Evolutionary conservation across 2,113 vertebrate genomes (phyloP), one percentile per base, ranked within the genome.

Genomic region (Nerophis lumbriciformis): DNA sequence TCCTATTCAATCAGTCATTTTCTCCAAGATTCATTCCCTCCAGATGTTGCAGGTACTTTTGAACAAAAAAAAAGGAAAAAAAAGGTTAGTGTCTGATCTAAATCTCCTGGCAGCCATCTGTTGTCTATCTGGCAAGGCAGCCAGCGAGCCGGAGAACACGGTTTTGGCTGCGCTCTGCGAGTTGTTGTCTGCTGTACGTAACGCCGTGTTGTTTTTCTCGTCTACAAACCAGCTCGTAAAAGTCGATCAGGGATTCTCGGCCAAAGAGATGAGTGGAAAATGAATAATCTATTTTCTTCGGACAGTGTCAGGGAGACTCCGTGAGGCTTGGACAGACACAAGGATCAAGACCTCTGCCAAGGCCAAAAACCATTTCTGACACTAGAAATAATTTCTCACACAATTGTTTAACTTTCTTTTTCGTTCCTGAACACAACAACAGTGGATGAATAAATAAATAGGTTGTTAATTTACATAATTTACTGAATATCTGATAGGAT

Each of bases 31-130:
- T 78, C 54, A 63, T 70, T 73, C 54, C 54, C 56, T 39, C 15
- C 54, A 48, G 52, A 61, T 66, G 58, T 13, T 48, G 50, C 61
- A 35, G 61, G 45, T 5, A 36, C 67, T 75, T 68, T 72, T 72
- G 65, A 51, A 67, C 38, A n/a, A 48, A 62, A 53, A 50, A 56
- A 59, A 66, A 47, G 12, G 11, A 15, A 69, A 50, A 28, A 74
- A 85, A 76, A 75, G 70, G 38, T 64, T 84, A 83, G 69, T 56
- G 55, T 72, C 73, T 76, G 66, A 63, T 65, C 67, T 50, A 63
- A 81, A 80, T 82, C 63, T 66, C 64, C 67, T 63, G 58, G 36
- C 50, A 61, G 53, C 72, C 77, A 75, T 82, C 76, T 86, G 74
- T 53, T 78, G 75, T 75, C 39, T 53, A 48, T 61, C 66, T 63